These are phyloP conservation scores for Microcebus jonahi DNA, from an alignment of 2,113 vertebrate species.

Conservation along the genomic window DNA sequence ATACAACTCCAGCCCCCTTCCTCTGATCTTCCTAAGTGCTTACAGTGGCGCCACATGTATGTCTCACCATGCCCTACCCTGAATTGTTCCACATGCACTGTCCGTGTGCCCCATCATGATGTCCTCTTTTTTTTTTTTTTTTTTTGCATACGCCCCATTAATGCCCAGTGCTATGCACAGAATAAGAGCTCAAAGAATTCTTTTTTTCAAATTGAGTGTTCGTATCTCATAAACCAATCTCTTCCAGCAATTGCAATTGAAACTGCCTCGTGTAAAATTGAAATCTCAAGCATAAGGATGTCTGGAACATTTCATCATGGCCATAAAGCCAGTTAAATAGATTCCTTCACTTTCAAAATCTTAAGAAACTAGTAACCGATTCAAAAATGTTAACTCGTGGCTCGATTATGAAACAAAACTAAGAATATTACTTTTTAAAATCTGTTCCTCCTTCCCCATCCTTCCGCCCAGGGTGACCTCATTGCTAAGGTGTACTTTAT, in stretches of 20 bases:
- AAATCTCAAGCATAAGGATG: constrained; percentile 15
- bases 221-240: neutral
- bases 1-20: neutral
- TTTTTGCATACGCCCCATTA: neutral
- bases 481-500: neutral
- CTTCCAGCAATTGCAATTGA: neutral
- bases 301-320: neutral
- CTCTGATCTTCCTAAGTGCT: neutral
- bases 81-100: neutral
- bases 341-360: constrained; percentile 23
- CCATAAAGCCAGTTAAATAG: neutral
- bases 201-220: neutral
- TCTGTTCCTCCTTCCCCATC: neutral
- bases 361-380: constrained; percentile 2
- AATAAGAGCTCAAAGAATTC: neutral
- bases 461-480: neutral
- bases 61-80: neutral
- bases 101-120: rapidly evolving
- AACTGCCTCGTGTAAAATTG: constrained; percentile 28
- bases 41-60: neutral
- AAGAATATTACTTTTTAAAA: neutral
- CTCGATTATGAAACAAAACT: constrained; percentile 30
- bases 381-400: neutral
- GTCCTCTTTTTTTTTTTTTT: neutral
- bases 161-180: neutral